Evolutionary conservation across 2,888 invertebrate species (phyloP).

Genomic region (Rhabditoides inermis): DNA sequence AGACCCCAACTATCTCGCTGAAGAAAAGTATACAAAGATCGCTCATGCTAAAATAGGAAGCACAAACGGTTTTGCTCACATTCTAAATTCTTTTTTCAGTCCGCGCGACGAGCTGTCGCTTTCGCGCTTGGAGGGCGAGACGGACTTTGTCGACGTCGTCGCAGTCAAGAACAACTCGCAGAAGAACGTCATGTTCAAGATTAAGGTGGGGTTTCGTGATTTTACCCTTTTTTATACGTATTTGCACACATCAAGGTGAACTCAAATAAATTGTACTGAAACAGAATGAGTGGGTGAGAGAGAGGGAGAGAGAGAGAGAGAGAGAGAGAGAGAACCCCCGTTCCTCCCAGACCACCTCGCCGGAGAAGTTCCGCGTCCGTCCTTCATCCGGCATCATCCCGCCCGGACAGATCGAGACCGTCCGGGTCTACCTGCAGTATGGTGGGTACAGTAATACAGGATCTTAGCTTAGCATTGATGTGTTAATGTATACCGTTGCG

Average conservation of each 20-base stretch:
- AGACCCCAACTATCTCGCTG: no score
- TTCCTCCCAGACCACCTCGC: slow-evolving; percentile 90
- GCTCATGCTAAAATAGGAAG: no score
- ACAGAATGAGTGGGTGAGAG: no score
- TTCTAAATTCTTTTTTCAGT: slow-evolving; percentile 13
- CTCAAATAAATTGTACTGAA: slow-evolving; percentile 55
- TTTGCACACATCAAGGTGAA: background rate
- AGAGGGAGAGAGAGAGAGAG: no score
- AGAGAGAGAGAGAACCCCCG: no score
- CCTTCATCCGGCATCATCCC: slow-evolving; percentile 59
- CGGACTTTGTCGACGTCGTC: slow-evolving; percentile 32
- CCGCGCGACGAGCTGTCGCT: slow-evolving; percentile 32
- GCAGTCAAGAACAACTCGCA: slow-evolving; percentile 26
- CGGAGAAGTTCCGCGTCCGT: slow-evolving; percentile 84
- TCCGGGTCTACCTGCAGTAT: slow-evolving; percentile 38
- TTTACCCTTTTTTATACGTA: background rate
- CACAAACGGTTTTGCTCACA: no score
- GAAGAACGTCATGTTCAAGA: slow-evolving; percentile 56
- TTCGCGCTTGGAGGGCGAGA: slow-evolving; percentile 25
- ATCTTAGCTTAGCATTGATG: background rate
- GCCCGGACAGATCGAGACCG: slow-evolving; percentile 28
- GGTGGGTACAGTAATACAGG: slow-evolving; percentile 14
- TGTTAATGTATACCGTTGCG: no score
- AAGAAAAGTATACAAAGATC: background rate
- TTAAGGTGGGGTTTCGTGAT: background rate